Base-by-base conservation (phyloP, 2,888 invertebrate genomes). In the Leucophenga montana region DNA sequence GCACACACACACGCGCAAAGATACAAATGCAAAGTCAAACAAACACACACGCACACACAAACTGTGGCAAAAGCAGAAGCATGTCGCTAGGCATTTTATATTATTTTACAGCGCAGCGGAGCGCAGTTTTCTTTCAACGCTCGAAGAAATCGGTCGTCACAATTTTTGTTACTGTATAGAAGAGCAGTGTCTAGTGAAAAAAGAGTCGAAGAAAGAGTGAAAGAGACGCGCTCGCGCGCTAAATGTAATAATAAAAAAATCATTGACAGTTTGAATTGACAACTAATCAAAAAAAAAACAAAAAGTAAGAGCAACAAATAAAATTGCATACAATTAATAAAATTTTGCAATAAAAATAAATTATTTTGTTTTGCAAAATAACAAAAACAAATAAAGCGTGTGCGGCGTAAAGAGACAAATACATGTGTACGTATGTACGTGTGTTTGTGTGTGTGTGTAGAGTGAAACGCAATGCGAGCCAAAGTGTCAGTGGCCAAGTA, bases 221-320 rank as follows among this genome's bases (percentile, higher is more conserved):
- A 61, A 77, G 72, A 73, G 80, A n/a, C 77, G 70, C 73, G 82
- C 82, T 76, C 76, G 73, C 66, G 75, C 73, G 75, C 39, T 39
- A 39, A 39, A 39, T 39, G 3, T 39, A 39, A 39, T 39, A 39
- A 39, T 39, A 39, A 39, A 39, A 39, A n/a, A n/a, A n/a, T n/a
- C 39, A 39, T 39, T 39, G 8, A 3, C 3, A 11, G 39, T 5
- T 8, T 27, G 27, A 27, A 27, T 27, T 27, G 27, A 27, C 27
- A 27, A 27, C 27, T 27, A 50, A 50, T 13, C 5, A 2, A 50
- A 50, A 6, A 59, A 59, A 59, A 11, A 31, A 27, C 9, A 48
- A 50, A 39, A 59, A 48, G 20, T 0, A 48, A 31, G 22, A 59
- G n/a, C n/a, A 39, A 8, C 9, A 39, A 50, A 4, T 50, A 50